These are phyloP conservation scores for Keiferia lycopersicella DNA, from an alignment of 2,888 invertebrate species.

Conservation along the genomic window DNA sequence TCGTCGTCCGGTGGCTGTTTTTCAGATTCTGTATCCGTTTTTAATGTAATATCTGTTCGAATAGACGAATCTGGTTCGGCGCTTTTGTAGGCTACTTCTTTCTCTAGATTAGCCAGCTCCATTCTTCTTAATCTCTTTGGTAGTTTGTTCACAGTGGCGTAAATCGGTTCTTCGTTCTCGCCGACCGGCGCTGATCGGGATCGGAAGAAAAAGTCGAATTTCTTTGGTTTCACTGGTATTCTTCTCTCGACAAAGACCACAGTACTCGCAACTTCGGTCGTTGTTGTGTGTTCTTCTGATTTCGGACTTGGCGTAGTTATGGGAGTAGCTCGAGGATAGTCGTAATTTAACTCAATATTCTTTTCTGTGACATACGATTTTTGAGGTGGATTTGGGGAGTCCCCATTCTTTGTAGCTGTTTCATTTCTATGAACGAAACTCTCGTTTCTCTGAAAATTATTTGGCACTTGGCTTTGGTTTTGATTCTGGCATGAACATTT, in stretches of 20 bases:
- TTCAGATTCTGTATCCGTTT: constrained; percentile 72
- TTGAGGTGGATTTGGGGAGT: constrained; percentile 47
- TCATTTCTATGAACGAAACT: constrained; percentile 37
- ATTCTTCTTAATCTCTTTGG: constrained; percentile 74
- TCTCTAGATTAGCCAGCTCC: constrained; percentile 74
- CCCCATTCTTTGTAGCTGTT: constrained; percentile 42
- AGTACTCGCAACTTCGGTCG: constrained; percentile 77
- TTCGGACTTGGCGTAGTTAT: constrained; percentile 61
- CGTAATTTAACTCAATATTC: constrained; percentile 76
- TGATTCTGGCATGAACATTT: constrained; percentile 67
- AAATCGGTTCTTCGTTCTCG: constrained; percentile 75
- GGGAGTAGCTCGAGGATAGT: constrained; percentile 72
- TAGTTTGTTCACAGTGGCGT: constrained; percentile 76
- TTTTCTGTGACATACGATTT: constrained; percentile 76
- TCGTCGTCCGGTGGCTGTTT: constrained; percentile 69
- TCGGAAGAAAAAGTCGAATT: constrained; percentile 75
- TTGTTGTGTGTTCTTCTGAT: constrained; percentile 69
- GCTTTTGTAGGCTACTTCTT: constrained; percentile 72
- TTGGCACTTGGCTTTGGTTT: constrained; percentile 8
- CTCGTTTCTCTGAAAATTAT: constrained; percentile 37
- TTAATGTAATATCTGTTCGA: constrained; percentile 66
- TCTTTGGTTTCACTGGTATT: constrained; percentile 72
- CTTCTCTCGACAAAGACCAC: constrained; percentile 76
- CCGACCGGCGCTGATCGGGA: constrained; percentile 78
- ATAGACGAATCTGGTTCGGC: constrained; percentile 70